phyloP scores from a whole-genome alignment of 2,888 invertebrate genomes.

The Parthenolecanium corni region DNA sequence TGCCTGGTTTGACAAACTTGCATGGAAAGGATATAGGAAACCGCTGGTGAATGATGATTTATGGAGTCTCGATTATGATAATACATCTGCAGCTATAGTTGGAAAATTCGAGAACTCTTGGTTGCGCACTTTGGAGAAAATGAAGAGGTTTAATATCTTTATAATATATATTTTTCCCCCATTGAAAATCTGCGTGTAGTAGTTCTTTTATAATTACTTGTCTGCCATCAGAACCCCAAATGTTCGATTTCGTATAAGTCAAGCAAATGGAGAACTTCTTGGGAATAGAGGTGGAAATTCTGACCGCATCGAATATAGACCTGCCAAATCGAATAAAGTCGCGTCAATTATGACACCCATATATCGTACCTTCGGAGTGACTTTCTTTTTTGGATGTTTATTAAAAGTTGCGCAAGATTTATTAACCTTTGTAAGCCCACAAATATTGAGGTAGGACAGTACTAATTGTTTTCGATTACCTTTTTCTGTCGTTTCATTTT shows the following conservation, averaged over 20 bases:
- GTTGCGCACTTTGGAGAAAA: constrained; percentile 46
- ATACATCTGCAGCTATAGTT: constrained; percentile 65
- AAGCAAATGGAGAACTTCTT: constrained; percentile 10
- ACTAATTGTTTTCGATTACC: not conserved
- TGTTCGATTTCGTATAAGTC: not conserved
- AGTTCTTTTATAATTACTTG: not conserved
- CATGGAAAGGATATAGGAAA: constrained; percentile 71
- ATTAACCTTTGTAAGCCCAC: constrained; percentile 79
- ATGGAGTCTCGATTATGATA: constrained; percentile 79
- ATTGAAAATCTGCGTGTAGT: not conserved
- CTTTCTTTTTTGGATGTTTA: constrained; percentile 72
- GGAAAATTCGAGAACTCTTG: constrained; percentile 74
- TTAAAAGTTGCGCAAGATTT: constrained; percentile 73
- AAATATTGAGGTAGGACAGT: constrained; percentile 62
- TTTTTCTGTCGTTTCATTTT: constrained; percentile 33
- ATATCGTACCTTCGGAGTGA: constrained; percentile 73
- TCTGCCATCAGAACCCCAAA: not conserved
- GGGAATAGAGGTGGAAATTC: not conserved
- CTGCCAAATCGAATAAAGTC: not conserved
- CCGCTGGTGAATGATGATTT: constrained; percentile 71
- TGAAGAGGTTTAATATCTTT: constrained; percentile 10
- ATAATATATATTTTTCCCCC: no score
- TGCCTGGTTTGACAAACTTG: constrained; percentile 81
- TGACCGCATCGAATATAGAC: constrained; percentile 3
- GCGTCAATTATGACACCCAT: constrained; percentile 78